A percentile compares a stretch with the other conserved stretches of the same genome.
Evolutionary conservation across 1,140 invertebrate species (phyloP).

Genomic region (Heliothis subflexa): DNA sequence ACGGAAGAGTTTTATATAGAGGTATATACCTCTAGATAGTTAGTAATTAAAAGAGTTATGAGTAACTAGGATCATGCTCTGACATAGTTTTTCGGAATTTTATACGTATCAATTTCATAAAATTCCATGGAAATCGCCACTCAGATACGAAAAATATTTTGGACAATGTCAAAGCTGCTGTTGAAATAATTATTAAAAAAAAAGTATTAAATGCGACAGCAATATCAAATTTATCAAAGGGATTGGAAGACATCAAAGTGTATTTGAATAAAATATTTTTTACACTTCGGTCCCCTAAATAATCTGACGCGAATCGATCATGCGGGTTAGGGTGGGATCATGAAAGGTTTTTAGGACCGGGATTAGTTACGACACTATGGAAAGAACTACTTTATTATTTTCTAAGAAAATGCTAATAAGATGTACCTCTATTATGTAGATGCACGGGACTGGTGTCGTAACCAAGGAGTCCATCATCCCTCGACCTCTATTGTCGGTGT

Average conservation of each 20-base stretch:
- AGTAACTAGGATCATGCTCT: too few species aligned
- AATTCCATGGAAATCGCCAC: too few species aligned
- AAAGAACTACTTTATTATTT: neutral
- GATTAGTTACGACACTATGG: neutral
- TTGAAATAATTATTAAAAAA: too few species aligned
- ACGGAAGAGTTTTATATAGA: too few species aligned
- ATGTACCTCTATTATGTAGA: constrained; percentile 1
- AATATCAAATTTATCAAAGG: constrained; percentile 21
- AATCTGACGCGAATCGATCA: neutral
- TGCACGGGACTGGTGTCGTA: neutral
- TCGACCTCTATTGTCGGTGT: neutral
- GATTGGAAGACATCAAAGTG: neutral
- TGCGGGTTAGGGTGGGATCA: neutral
- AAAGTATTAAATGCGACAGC: neutral
- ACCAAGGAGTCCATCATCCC: neutral
- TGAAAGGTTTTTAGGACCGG: neutral
- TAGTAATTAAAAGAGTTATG: too few species aligned
- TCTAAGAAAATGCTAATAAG: neutral
- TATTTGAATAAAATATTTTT: neutral
- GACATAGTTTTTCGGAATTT: too few species aligned
- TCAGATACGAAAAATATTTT: too few species aligned
- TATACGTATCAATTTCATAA: too few species aligned
- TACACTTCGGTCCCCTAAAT: neutral
- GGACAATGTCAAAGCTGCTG: too few species aligned
- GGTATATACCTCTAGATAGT: too few species aligned